Evolutionary conservation across 2,797 vertebrate genomes (phyloP).

Genomic region (Clarias pachynema): DNA sequence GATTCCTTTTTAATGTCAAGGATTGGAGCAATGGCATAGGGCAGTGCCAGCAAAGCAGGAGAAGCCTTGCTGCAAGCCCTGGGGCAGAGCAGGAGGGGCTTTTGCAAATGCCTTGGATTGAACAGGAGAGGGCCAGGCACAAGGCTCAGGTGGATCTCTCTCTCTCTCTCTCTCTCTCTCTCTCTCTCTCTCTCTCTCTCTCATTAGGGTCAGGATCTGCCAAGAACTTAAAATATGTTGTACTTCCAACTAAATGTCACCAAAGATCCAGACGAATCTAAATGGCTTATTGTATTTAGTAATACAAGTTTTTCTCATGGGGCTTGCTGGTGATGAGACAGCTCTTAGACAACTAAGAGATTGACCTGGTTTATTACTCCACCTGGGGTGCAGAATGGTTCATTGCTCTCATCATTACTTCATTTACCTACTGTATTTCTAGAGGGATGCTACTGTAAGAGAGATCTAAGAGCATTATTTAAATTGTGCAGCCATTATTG

Average conservation of each 20-base stretch:
- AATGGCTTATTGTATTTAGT: background rate
- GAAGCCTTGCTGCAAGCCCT: background rate
- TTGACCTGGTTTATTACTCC: background rate
- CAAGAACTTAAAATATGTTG: conserved; percentile 3
- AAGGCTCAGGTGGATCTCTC: background rate
- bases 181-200: background rate
- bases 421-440: background rate
- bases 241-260: background rate
- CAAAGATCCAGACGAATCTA: background rate
- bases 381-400: background rate
- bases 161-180: background rate
- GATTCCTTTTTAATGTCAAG: background rate
- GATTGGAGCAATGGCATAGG: too few relatives aligned
- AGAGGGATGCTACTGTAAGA: background rate
- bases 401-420: background rate
- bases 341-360: background rate
- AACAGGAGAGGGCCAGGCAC: background rate
- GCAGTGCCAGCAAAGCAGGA: background rate
- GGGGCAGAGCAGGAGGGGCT: background rate
- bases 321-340: background rate
- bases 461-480: background rate
- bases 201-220: background rate
- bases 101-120: background rate
- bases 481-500: background rate
- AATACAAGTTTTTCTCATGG: background rate